Base-by-base conservation (phyloP, 2,113 vertebrate genomes). In the Micromys minutus region DNA sequence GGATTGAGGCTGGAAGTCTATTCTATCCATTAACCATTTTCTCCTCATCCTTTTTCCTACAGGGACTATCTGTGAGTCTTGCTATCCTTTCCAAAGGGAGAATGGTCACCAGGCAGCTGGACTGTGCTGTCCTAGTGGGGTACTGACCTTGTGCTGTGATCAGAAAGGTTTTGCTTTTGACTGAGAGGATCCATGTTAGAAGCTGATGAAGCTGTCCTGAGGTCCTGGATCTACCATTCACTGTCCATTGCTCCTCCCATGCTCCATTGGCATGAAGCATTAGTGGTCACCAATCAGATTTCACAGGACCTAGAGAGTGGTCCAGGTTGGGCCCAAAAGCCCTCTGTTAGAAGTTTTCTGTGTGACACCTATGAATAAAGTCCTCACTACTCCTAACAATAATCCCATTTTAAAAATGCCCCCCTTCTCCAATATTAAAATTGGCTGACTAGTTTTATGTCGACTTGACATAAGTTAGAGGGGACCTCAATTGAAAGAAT, bases 21-120 rank as follows among this genome's bases (percentile, higher is more conserved):
- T 29, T 67, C 59, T 39, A 11, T 81, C 45, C 0, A 13, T 94
- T 67, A 80, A 63, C 34, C 26, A 5, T 39, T 72, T 87, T 69
- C 88, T 72, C 96, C 61, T 95, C 69, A 85, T 92, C 85, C n/a
- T 88, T 89, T 50, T 55, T 55, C 45, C 92, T 7, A 19, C 47
- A 61, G 72, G 55, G 52, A 67, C 57, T 52, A 1, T 74, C 80
- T 86, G 26, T 91, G 42, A 90, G 72, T 83, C 52, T 34, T 1
- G 17, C 50, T 19, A 21, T n/a, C 80, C 36, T 93, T 85, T 57
- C 72, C 85, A 91, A 80, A 92, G 86, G 61, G 13, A 36, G 71
- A 89, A 57, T 34, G 74, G 34, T 65, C 31, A 13, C 15, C n/a
- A 67, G 84, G 29, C 31, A 47, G 65, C 45, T 76, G 76, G 71